Percentiles rank a stretch among this genome's conserved stretches.
Conservation (phyloP, 2,797 vertebrate genomes). For the Vultur gryphus region DNA sequence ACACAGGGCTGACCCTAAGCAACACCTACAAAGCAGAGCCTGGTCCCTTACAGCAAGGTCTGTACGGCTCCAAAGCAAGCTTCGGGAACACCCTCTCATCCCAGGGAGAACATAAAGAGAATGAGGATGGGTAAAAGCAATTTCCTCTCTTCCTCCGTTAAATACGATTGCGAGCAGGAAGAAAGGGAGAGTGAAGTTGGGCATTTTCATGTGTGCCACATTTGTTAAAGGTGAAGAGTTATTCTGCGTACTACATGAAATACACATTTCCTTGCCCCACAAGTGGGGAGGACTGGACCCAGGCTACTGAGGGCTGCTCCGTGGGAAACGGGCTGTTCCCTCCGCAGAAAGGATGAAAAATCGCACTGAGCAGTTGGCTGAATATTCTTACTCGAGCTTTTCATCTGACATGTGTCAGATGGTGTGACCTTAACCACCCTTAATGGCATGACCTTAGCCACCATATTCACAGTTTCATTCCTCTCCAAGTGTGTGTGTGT, state of each 20-base stretch:
- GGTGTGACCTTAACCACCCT: constrained; percentile 8
- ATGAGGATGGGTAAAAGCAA: neutral
- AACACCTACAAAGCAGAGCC: neutral
- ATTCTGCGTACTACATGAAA: fast-evolving
- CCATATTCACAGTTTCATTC: neutral
- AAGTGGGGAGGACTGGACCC: fast-evolving
- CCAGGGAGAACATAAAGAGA: neutral
- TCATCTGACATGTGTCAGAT: constrained; percentile 37
- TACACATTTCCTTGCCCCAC: neutral
- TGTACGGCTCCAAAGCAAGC: neutral
- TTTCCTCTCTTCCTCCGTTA: neutral
- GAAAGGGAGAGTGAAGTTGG: neutral
- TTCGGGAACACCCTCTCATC: neutral
- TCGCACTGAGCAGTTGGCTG: neutral
- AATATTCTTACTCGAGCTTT: neutral
- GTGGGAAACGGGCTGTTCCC: neutral
- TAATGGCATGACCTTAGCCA: neutral
- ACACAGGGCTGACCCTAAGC: neutral
- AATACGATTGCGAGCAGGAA: fast-evolving
- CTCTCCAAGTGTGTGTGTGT: neutral
- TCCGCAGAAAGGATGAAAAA: neutral
- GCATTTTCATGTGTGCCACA: fast-evolving
- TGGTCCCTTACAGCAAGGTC: neutral
- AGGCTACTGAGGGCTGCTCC: fast-evolving
- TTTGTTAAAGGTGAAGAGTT: neutral